These are phyloP conservation scores for Nibea coibor DNA, from an alignment of 2,113 vertebrate genomes.

Conservation along the genomic window DNA sequence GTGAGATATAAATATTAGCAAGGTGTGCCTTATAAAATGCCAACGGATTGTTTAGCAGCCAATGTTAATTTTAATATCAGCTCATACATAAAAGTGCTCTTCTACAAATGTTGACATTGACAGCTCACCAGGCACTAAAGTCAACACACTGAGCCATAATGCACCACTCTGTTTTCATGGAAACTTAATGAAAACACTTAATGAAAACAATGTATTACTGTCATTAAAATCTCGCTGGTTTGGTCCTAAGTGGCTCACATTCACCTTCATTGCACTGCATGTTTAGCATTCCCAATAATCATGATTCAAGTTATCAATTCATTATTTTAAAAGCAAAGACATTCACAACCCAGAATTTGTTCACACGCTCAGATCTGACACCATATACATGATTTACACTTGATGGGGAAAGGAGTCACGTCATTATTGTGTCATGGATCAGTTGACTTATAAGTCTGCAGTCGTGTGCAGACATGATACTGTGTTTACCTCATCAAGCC, in stretches of 20 bases:
- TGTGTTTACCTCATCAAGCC: constrained; percentile 5
- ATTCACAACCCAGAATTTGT: neutral
- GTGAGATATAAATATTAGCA: too few relatives aligned
- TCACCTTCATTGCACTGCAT: too few relatives aligned
- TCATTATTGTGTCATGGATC: constrained; percentile 14
- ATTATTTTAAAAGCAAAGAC: neutral
- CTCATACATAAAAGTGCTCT: too few relatives aligned
- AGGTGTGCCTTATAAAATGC: too few relatives aligned
- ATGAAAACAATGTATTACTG: neutral
- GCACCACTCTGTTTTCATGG: neutral
- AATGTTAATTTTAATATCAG: too few relatives aligned
- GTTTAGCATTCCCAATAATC: too few relatives aligned
- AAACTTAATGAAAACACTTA: neutral
- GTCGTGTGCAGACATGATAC: constrained; percentile 53
- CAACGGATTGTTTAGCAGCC: too few relatives aligned
- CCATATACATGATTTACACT: neutral
- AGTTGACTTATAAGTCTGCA: constrained; percentile 32
- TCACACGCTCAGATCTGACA: neutral
- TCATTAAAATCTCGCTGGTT: neutral
- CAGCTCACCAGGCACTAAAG: too few relatives aligned
- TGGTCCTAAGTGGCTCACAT: too few relatives aligned
- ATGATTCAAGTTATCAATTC: neutral
- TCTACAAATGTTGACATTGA: too few relatives aligned
- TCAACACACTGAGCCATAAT: too few relatives aligned
- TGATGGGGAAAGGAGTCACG: neutral